Conservation (phyloP, 2,888 invertebrate species). For the Serripes groenlandicus region DNA sequence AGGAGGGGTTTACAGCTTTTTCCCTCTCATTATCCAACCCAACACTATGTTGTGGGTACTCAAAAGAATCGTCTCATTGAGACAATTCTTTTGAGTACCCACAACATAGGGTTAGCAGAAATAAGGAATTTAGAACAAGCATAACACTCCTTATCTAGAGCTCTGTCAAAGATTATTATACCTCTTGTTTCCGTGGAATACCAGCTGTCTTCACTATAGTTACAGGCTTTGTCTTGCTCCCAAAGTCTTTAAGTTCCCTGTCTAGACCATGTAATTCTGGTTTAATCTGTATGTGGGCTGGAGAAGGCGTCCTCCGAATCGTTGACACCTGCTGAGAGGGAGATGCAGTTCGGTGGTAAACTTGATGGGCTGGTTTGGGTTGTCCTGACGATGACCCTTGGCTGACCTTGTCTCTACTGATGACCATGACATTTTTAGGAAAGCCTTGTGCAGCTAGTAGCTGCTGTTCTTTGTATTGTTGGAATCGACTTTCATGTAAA, state of each 20-base stretch:
- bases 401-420: neutral
- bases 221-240: conserved; percentile 39
- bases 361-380: conserved; percentile 60
- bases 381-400: conserved; percentile 5
- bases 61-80: too few relatives aligned
- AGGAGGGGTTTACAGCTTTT: too few relatives aligned
- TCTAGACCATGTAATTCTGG: conserved; percentile 17
- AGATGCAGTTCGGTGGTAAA: conserved; percentile 14
- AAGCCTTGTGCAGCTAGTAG: neutral
- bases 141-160: too few relatives aligned
- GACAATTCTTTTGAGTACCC: too few relatives aligned
- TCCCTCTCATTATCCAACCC: too few relatives aligned
- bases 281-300: conserved; percentile 64
- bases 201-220: conserved; percentile 44
- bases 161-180: neutral
- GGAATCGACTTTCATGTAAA: conserved; percentile 51
- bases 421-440: conserved; percentile 1
- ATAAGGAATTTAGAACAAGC: too few relatives aligned
- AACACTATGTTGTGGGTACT: too few relatives aligned
- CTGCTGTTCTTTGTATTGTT: conserved; percentile 43
- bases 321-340: conserved; percentile 62
- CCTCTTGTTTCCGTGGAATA: neutral
- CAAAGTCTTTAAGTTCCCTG: conserved; percentile 36
- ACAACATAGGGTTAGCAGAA: too few relatives aligned
- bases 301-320: conserved; percentile 71